Percentiles rank a stretch among this genome's conserved stretches.
Conservation (phyloP, 1,140 invertebrate genomes). For the Propsilocerus akamusi region DNA sequence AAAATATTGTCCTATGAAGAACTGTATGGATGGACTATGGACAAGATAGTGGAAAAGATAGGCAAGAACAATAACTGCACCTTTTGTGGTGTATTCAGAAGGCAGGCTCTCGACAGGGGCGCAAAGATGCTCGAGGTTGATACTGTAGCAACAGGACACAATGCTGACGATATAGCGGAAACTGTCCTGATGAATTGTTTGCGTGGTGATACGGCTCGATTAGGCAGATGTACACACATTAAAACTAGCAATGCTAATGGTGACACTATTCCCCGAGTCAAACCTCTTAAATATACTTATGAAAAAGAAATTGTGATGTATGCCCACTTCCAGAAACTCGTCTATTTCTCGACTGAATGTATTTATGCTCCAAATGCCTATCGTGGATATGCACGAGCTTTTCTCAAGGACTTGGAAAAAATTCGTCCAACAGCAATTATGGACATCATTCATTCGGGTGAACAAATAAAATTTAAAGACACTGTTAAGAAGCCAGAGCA, state of each 20-base stretch:
- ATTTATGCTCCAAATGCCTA: constrained; percentile 98
- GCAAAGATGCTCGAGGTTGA: constrained; percentile 72
- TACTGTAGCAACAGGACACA: constrained; percentile 95
- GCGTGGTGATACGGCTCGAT: constrained; percentile 84
- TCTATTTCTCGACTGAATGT: constrained; percentile 99
- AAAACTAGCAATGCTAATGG: constrained; percentile 69
- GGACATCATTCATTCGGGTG: constrained; percentile 95
- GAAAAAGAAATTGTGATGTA: constrained; percentile 99
- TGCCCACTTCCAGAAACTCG: constrained; percentile 90
- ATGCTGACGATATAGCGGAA: constrained; percentile 99
- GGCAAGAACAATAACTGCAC: constrained; percentile 98
- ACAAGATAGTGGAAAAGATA: constrained; percentile 88
- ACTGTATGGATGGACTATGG: constrained; percentile 99
- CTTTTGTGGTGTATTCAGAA: constrained; percentile 92
- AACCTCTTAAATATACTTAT: constrained; percentile 97
- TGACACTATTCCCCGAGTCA: constrained; percentile 79
- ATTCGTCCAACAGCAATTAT: constrained; percentile 85
- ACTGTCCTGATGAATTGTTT: constrained; percentile 97
- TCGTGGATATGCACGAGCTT: constrained; percentile 77
- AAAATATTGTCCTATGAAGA: constrained; percentile 97
- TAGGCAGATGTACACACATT: constrained; percentile 80
- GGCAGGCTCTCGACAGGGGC: constrained; percentile 90
- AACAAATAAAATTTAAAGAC: constrained; percentile 67
- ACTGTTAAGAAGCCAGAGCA: constrained; percentile 62
- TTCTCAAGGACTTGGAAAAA: constrained; percentile 92